Base-by-base conservation (phyloP, 2,113 vertebrate genomes). In the Leptobrachium leishanense region DNA sequence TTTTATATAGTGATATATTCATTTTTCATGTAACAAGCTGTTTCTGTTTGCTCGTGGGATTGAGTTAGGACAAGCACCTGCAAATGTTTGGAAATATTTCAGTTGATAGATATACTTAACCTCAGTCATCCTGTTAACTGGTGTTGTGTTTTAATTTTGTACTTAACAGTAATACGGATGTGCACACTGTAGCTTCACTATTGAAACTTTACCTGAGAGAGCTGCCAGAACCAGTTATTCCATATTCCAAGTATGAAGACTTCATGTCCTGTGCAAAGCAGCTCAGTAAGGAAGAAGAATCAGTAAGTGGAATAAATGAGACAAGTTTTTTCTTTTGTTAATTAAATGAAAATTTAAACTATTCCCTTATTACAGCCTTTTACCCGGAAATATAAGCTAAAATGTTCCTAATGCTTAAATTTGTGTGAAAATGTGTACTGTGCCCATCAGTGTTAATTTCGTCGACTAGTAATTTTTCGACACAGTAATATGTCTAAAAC, bases 151-250 rank as follows among this genome's bases (percentile, higher is more conserved):
- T 31, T 70, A 71, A 12, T 75, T 0, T 85, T 89, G 63, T 84
- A 1, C 86, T 80, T 75, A 31, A 46, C 91, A 99, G 98, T 89
- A 97, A 90, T 84, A 99, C 97, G 1, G 97, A 99, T 5, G 97
- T 99, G 42, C 98, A 99, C 82, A 99, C 98, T 0, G 98, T 99
- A 42, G 97, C 98, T 0, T 99, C 98, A 0, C 92, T 99, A 44
- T 92, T 99, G 66, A 99, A 99, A 88, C 91, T 99, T 66, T 99
- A 98, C 82, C 94, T 99, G 31, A 90, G 96, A 82, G 98, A 99
- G 43, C 94, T 99, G 41, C 98, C 98, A 0, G 97, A 99, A 77
- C 98, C 98, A 0, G 96, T 99, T 11, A 88, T 99, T 85, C 96
- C 98, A 0, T 99, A 97, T 0, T 88, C 94, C 68, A 97, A 97